These are phyloP conservation scores for Garra rufa DNA, from an alignment of 2,113 vertebrate species.

Conservation along the genomic window DNA sequence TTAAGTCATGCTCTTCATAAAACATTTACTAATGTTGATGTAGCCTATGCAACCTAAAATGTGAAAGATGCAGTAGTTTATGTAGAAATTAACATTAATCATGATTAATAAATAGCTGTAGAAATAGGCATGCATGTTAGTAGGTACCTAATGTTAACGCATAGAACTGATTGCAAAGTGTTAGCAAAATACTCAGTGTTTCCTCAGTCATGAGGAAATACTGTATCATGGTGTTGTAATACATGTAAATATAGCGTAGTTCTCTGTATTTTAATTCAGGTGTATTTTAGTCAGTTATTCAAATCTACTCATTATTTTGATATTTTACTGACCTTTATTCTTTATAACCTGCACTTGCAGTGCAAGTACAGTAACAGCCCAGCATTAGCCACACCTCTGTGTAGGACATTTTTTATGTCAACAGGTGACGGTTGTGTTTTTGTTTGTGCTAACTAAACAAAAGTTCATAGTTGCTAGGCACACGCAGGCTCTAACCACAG, in stretches of 20 bases:
- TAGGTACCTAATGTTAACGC: too few species aligned
- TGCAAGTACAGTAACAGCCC: neutral
- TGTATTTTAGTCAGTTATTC: neutral
- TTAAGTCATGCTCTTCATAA: neutral
- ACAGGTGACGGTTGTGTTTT: slow-evolving; percentile 50
- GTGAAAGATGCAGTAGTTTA: neutral
- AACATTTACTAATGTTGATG: neutral
- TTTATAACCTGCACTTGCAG: slow-evolving; percentile 4
- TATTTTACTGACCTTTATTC: neutral
- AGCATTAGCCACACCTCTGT: slow-evolving; percentile 13
- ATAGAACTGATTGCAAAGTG: too few species aligned
- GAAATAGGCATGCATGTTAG: too few species aligned
- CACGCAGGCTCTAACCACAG: neutral
- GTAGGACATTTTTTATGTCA: slow-evolving; percentile 36
- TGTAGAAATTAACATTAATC: too few species aligned
- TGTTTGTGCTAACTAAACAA: slow-evolving; percentile 42
- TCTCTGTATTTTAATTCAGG: neutral
- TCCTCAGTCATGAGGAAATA: too few species aligned
- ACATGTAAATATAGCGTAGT: neutral
- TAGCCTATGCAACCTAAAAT: neutral
- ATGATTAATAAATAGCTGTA: too few species aligned
- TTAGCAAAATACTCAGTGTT: too few species aligned
- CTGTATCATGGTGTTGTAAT: too few species aligned
- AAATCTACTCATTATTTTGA: neutral
- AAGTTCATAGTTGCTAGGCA: slow-evolving; percentile 38